Percentiles rank a stretch among this genome's conserved stretches.
Evolutionary conservation across 1,140 invertebrate genomes (phyloP).

Genomic region (Tetranychus urticae): DNA sequence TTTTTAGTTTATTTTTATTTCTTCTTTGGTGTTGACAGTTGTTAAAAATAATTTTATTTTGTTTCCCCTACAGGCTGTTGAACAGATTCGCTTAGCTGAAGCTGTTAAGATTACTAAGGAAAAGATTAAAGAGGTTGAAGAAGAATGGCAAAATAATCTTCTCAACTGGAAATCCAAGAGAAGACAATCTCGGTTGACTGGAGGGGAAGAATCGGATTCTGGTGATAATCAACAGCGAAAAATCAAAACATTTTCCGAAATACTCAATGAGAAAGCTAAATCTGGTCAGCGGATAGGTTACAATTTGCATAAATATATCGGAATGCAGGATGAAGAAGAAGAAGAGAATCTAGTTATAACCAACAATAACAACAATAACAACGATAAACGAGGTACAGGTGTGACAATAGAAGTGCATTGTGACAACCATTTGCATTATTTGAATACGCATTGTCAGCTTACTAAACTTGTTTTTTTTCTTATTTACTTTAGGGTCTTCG

Average conservation of each 20-base stretch:
- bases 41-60: background rate
- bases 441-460: too few relatives aligned
- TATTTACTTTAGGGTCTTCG: too few relatives aligned
- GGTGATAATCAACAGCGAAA: slow-evolving; percentile 36
- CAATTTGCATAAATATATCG: slow-evolving; percentile 9
- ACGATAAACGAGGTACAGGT: too few relatives aligned
- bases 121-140: slow-evolving; percentile 16
- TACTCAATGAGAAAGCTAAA: slow-evolving; percentile 46
- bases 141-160: slow-evolving; percentile 40
- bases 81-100: slow-evolving; percentile 16
- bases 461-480: too few relatives aligned
- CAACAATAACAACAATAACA: too few relatives aligned
- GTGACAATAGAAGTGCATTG: too few relatives aligned
- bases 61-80: slow-evolving; percentile 11
- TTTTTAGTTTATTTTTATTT: too few relatives aligned
- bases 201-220: slow-evolving; percentile 49
- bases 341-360: background rate
- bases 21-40: background rate
- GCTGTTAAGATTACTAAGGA: slow-evolving; percentile 16
- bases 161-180: slow-evolving; percentile 79
- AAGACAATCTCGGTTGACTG: slow-evolving; percentile 33
- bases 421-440: too few relatives aligned
- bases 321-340: background rate
- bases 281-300: slow-evolving; percentile 9
- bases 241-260: slow-evolving; percentile 78